A percentile compares a stretch with the other conserved stretches of the same genome.
phyloP scores from a whole-genome alignment of 2,797 vertebrate species.

The Orientallactaga sibirica region DNA sequence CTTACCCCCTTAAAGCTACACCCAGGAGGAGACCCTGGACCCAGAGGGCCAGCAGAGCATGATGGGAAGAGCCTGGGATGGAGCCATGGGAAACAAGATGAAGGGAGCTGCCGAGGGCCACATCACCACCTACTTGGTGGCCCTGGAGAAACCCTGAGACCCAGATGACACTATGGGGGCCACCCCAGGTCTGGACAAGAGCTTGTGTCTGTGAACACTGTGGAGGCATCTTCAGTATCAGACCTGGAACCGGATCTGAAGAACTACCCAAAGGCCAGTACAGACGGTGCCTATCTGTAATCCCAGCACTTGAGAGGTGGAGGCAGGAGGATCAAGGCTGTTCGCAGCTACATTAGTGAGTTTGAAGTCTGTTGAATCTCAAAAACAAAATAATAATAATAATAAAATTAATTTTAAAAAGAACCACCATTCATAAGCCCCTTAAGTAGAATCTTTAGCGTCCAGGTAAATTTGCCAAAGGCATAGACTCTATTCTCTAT shows the following conservation, averaged over 20 bases:
- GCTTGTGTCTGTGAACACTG: background rate
- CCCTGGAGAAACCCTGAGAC: background rate
- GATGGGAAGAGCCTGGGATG: background rate
- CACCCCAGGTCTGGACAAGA: background rate
- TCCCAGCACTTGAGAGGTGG: background rate
- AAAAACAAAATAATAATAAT: too few relatives aligned
- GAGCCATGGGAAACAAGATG: background rate
- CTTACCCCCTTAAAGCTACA: conserved; percentile 89
- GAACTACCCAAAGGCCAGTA: background rate
- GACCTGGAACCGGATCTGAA: background rate
- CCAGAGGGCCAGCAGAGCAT: background rate
- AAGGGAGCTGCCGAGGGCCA: background rate
- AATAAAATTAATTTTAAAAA: too few relatives aligned
- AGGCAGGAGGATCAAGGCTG: background rate
- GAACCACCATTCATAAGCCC: background rate
- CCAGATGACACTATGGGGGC: background rate
- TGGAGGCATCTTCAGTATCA: conserved; percentile 8
- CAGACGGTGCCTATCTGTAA: background rate
- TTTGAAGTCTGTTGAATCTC: too few relatives aligned
- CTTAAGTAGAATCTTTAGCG: background rate
- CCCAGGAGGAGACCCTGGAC: conserved; percentile 70
- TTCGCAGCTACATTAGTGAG: background rate
- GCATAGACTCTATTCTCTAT: background rate
- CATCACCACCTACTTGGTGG: background rate
- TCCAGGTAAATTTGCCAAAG: background rate